Evolutionary conservation across 2,797 vertebrate genomes (phyloP).

Genomic region (Clamator glandarius): DNA sequence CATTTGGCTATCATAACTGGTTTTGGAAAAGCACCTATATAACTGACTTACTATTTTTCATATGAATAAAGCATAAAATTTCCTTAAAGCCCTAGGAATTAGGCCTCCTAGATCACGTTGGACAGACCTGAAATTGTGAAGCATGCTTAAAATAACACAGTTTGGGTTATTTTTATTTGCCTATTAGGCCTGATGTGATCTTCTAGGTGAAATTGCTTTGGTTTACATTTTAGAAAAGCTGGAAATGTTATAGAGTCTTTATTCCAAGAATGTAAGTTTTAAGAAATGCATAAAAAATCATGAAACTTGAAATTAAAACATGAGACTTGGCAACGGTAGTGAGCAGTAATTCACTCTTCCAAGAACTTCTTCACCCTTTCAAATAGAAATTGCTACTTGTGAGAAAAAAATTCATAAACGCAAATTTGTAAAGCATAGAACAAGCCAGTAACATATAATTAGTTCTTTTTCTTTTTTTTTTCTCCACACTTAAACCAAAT

Average conservation of each 20-base stretch:
- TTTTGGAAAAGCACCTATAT: neutral
- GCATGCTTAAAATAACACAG: neutral
- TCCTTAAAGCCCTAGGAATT: neutral
- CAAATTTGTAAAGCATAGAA: constrained; percentile 58
- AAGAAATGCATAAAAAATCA: constrained; percentile 60
- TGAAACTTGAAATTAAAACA: constrained; percentile 66
- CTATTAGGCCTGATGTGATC: constrained; percentile 17
- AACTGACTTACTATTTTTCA: neutral
- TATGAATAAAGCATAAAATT: neutral
- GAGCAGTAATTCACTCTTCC: constrained; percentile 62
- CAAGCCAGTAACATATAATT: constrained; percentile 51
- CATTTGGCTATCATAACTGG: neutral
- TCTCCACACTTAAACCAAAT: constrained; percentile 17
- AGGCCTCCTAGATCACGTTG: neutral
- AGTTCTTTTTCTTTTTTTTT: neutral
- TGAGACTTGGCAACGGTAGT: constrained; percentile 56
- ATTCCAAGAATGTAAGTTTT: constrained; percentile 56
- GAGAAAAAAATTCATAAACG: constrained; percentile 61
- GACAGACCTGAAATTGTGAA: neutral
- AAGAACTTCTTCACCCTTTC: constrained; percentile 67
- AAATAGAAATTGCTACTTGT: constrained; percentile 62
- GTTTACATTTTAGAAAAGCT: constrained; percentile 40
- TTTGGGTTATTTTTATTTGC: constrained; percentile 27
- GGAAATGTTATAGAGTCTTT: constrained; percentile 56
- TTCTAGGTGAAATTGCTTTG: constrained; percentile 17